Percentiles rank a stretch among this genome's conserved stretches.
phyloP scores from a whole-genome alignment of 2,888 invertebrate genomes.

The Brassicogethes aeneus region DNA sequence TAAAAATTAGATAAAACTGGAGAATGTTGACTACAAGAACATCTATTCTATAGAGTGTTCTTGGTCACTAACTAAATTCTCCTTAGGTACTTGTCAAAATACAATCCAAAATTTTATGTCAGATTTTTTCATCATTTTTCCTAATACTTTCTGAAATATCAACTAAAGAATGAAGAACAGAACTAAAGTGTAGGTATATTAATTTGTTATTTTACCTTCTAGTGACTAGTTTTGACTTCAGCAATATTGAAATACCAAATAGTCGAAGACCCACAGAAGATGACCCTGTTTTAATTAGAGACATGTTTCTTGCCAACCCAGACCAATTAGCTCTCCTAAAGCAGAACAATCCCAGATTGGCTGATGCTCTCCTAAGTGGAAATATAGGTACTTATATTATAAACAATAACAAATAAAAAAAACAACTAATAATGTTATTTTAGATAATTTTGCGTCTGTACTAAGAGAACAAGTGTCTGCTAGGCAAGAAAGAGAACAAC shows the following conservation, averaged over 20 bases:
- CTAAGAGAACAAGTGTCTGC: conserved; percentile 75
- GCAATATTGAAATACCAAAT: conserved; percentile 72
- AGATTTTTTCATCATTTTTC: too few species aligned
- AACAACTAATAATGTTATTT: conserved; percentile 19
- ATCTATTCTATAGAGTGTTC: too few species aligned
- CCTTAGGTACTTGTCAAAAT: too few species aligned
- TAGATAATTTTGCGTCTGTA: conserved; percentile 71
- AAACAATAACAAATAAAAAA: conserved; percentile 1
- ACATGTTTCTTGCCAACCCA: conserved; percentile 83
- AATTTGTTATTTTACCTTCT: too few species aligned
- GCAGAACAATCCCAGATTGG: conserved; percentile 87
- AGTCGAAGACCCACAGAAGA: conserved; percentile 48
- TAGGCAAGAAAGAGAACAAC: conserved; percentile 73
- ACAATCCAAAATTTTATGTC: too few species aligned
- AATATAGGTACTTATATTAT: conserved; percentile 52
- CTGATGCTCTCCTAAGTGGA: conserved; percentile 82
- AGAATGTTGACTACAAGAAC: too few species aligned
- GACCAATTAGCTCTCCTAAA: conserved; percentile 83
- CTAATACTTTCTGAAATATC: too few species aligned
- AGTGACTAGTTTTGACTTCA: conserved; percentile 63
- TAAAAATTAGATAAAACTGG: too few species aligned
- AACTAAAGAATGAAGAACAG: too few species aligned
- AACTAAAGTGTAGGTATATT: too few species aligned
- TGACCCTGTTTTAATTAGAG: conserved; percentile 75
- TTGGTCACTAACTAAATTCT: too few species aligned